Base-by-base conservation (phyloP, 1,140 invertebrate species). In the Bombus superbus region DNA sequence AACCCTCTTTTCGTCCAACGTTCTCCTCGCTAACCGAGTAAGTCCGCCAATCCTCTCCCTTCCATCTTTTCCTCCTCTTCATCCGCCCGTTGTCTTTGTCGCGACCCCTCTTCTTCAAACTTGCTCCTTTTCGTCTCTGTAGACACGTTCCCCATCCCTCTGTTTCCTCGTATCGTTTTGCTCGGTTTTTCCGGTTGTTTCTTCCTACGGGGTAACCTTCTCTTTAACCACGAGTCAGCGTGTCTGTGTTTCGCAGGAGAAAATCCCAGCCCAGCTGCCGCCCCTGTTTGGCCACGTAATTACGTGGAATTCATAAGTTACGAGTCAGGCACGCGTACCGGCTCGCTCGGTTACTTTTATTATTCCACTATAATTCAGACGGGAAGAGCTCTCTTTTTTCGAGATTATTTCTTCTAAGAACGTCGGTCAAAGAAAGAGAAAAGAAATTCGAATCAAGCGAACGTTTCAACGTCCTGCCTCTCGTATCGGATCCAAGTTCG, bases 251-350 rank as follows among this genome's bases (percentile, higher is more conserved):
- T 91, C 86, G 72, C 15, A 38, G 85, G 66, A 83, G 85, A 75
- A 89, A 91, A 92, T 91, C 88, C 85, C 28, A 66, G 85, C 75
- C 64, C 92, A 87, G 88, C 87, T 91, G 89, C 83, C 62, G 86
- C 88, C 83, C 53, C 89, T 91, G 91, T 93, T 94, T 93, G 92
- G 91, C 90, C 93, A 91, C 89, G 92, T 94, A 94, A 94, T 94
- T 94, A 94, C 91, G 90, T 85, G 90, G 88, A 93, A 94, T 94
- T 94, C 92, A 92, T 93, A 93, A 94, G 91, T 94, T 92, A 93
- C 74, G 91, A 78, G 69, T 69, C 66, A 44, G 59, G 64, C 86
- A 72, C 86, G 79, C 88, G 83, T 77, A 79, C 86, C 86, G 47
- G 18, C 8, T 38, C 47, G 47, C 18, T 85, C 81, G 74, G 72